Conservation (phyloP, 2,797 vertebrate genomes). For the Artibeus jamaicensis region DNA sequence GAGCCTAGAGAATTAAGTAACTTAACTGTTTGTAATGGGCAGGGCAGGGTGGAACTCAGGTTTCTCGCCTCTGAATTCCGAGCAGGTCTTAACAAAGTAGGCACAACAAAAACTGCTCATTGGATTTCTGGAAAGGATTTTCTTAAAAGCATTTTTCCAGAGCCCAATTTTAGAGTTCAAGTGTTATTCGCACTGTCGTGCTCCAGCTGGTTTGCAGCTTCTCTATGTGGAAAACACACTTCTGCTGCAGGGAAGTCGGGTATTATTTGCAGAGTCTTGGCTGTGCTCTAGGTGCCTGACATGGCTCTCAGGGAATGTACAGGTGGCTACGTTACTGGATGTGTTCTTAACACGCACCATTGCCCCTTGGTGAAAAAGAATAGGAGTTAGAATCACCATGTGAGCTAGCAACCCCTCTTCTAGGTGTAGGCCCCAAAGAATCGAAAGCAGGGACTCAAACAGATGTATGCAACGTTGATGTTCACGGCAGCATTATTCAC, state of each 20-base stretch:
- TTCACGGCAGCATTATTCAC: neutral
- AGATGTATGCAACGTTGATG: too few species aligned
- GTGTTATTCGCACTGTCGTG: neutral
- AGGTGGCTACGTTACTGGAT: neutral
- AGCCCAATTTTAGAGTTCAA: constrained; percentile 19
- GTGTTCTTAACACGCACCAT: neutral
- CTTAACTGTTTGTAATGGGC: neutral
- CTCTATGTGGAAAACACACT: neutral
- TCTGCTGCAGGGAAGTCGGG: neutral
- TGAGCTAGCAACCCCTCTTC: neutral
- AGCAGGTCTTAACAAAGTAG: neutral
- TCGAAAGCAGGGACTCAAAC: neutral
- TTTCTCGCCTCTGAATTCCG: neutral
- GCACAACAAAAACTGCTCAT: neutral
- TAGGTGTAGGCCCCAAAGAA: neutral
- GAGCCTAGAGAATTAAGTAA: neutral
- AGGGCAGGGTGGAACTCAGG: neutral
- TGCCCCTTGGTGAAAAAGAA: neutral
- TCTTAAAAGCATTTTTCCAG: neutral
- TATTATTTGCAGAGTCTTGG: neutral
- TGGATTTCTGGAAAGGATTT: constrained; percentile 25
- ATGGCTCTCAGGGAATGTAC: neutral
- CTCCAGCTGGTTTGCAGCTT: neutral
- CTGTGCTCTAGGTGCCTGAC: neutral
- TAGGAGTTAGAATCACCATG: neutral